Conservation (phyloP, 2,113 vertebrate species). For the Perca schrenkii region DNA sequence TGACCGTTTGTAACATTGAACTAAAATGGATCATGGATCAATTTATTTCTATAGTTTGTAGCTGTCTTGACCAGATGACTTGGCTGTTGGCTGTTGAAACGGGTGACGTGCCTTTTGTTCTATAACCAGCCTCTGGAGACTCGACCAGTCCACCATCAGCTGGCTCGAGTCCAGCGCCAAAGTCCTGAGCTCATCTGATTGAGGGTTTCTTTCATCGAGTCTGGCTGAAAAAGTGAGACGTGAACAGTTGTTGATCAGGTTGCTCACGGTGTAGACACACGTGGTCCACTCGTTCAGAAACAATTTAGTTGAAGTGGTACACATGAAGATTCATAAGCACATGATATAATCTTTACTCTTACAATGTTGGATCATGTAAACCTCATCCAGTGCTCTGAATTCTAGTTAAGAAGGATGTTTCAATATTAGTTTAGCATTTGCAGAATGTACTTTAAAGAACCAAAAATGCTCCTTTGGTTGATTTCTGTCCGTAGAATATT, state of each 20-base stretch:
- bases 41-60: no score
- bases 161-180: no score
- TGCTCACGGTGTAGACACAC: not conserved
- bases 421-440: not conserved
- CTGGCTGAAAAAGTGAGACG: no score
- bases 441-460: conserved; percentile 1
- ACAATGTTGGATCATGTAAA: not conserved
- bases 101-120: no score
- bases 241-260: not conserved
- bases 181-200: no score
- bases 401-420: not conserved
- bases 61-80: no score
- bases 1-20: no score
- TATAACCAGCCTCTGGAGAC: no score
- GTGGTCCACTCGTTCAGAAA: not conserved
- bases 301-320: not conserved
- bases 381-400: not conserved
- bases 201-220: no score
- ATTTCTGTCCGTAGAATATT: not conserved
- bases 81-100: no score
- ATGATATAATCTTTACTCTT: not conserved
- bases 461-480: not conserved
- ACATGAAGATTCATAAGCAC: not conserved
- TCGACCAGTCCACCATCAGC: no score
- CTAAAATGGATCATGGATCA: no score